Evolutionary conservation across 2,113 vertebrate genomes (phyloP), one percentile per base, ranked within the genome.

Genomic region (Cromileptes altivelis): DNA sequence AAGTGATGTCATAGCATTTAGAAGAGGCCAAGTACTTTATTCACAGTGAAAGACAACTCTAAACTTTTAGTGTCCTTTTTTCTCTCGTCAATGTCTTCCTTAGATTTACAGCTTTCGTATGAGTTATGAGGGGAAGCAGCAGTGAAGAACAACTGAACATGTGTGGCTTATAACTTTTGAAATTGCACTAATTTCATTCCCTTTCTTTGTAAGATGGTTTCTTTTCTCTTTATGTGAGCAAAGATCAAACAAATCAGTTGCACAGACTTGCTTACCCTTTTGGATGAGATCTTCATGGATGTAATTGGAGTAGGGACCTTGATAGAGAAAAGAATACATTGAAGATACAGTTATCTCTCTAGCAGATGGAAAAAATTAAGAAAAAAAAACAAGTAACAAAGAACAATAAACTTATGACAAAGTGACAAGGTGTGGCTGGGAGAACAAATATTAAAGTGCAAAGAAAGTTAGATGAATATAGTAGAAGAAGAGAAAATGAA

Each of bases 201-300:
- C 19, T 56, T 33, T 75, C 14, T 75, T 62, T 45, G 23, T 50
- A 85, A 74, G 64, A 17, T 12, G 21, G 2, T 40, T 83, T 80
- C 15, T 47, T 84, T 71, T 53, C 60, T 60, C 30, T 75, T 55
- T 50, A 33, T 63, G 61, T 58, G 27, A 63, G 19, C 10, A 73
- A 68, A 61, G 62, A 75, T 78, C 52, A 60, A 42, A 65, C 47
- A 62, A 77, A 81, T 57, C 68, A 47, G 17, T 81, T 27, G 75
- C 2, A 45, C 27, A 71, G 37, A 70, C 30, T 33, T 49, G 37
- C 96, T 97, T 94, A 99, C 98, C 96, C 98, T 95, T 95, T 99
- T 99, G 47, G 98, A 99, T 53, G 98, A 99, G 90, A 99, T 98
- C 94, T 97, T 99, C 98, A 99, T 99, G 0, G 97, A 98, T 81